These are phyloP conservation scores for Scaptomyza cyrtandrae DNA, from an alignment of 2,888 invertebrate genomes.

Conservation along the genomic window DNA sequence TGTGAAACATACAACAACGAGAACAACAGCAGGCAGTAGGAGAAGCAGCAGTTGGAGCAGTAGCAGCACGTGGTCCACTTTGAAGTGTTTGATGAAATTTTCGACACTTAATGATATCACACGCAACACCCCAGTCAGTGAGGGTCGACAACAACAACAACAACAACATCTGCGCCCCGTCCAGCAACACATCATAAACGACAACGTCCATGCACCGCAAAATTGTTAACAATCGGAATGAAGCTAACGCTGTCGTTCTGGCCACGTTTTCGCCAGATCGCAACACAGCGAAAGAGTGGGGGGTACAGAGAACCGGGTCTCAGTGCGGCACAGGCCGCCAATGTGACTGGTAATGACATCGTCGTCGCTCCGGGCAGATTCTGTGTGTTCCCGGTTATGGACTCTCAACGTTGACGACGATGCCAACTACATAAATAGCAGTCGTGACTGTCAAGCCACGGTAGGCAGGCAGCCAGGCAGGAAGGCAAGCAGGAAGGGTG, in stretches of 20 bases:
- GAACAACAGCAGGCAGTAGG: not conserved
- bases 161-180: conserved; percentile 12
- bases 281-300: not conserved
- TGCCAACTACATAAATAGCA: conserved; percentile 69
- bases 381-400: conserved; percentile 34
- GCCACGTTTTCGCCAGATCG: conserved; percentile 11
- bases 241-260: conserved; percentile 39
- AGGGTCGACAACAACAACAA: conserved; percentile 11
- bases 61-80: conserved; percentile 66
- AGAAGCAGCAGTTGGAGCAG: conserved; percentile 3
- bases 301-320: not conserved
- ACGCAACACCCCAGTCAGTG: conserved; percentile 55
- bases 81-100: conserved; percentile 82
- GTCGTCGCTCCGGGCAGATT: conserved; percentile 48
- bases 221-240: conserved; percentile 76
- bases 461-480: not conserved
- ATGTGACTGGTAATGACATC: conserved; percentile 63
- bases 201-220: conserved; percentile 76
- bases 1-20: not conserved
- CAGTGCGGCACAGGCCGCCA: conserved; percentile 37
- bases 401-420: conserved; percentile 39
- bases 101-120: conserved; percentile 81
- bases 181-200: conserved; percentile 76
- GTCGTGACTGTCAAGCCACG: conserved; percentile 22
- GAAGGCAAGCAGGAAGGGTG: not conserved